These are phyloP conservation scores for Siphamia tubifer DNA, from an alignment of 2,113 vertebrate species.

Conservation along the genomic window DNA sequence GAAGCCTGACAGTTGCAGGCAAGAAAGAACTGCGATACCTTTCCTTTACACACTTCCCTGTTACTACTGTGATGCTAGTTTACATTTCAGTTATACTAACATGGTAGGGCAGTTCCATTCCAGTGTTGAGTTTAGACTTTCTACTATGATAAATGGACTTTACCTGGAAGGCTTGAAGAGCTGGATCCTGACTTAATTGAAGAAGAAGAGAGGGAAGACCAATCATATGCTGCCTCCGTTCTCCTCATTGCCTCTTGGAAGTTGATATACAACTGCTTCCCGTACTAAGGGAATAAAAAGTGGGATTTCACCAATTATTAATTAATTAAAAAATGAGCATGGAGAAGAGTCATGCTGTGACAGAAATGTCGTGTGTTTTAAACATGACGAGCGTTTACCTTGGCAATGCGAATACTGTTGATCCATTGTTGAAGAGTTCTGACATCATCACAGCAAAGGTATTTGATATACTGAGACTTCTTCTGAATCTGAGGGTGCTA, in stretches of 20 bases:
- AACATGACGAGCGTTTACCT: slow-evolving; percentile 81
- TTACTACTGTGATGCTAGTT: too few relatives aligned
- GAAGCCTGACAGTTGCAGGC: too few relatives aligned
- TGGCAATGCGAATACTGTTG: slow-evolving; percentile 96
- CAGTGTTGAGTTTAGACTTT: too few relatives aligned
- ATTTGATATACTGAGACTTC: slow-evolving; percentile 99
- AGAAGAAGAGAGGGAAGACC: slow-evolving; percentile 96
- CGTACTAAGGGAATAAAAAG: slow-evolving; percentile 82
- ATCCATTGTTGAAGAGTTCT: slow-evolving; percentile 96
- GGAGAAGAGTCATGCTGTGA: too few relatives aligned
- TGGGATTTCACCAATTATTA: background rate
- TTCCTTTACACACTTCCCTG: too few relatives aligned
- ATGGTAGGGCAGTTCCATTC: too few relatives aligned
- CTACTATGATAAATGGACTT: background rate
- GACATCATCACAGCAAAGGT: slow-evolving; percentile 96
- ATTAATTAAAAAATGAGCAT: background rate
- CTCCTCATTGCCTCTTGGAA: slow-evolving; percentile 95
- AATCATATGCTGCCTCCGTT: slow-evolving; percentile 92
- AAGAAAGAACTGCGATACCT: too few relatives aligned
- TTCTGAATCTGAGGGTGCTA: slow-evolving; percentile 99
- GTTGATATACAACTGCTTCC: slow-evolving; percentile 93
- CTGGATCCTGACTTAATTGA: slow-evolving; percentile 98
- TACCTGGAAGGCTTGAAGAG: slow-evolving; percentile 97
- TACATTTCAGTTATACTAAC: too few relatives aligned
- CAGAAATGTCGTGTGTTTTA: background rate